phyloP scores from a whole-genome alignment of 30 jellyfish, hydroid and myxozoan species.

The Mastigias papua region DNA sequence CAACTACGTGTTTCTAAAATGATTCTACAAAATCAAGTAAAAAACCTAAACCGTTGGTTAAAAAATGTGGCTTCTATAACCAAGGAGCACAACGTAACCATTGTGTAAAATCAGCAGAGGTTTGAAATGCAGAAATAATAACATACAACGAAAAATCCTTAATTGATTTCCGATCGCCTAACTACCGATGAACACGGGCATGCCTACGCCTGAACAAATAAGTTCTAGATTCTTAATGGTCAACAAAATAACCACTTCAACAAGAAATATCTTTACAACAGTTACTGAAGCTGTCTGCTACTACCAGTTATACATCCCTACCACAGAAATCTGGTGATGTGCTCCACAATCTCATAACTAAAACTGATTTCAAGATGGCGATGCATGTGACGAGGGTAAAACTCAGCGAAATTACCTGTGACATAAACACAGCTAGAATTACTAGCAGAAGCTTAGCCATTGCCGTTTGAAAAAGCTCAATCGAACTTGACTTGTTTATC shows the following conservation, averaged over 20 bases:
- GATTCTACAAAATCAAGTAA: no score
- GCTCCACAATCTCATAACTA: background rate
- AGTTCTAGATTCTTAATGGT: no score
- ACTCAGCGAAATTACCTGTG: slow-evolving; percentile 51
- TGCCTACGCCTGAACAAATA: background rate
- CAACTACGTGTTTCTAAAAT: no score
- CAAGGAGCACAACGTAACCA: no score
- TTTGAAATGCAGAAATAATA: no score
- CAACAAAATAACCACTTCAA: background rate
- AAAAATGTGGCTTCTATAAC: no score
- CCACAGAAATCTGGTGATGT: background rate
- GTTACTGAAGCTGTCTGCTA: no score
- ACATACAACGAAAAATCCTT: no score
- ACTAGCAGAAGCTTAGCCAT: background rate
- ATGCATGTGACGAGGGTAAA: background rate
- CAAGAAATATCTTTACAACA: no score
- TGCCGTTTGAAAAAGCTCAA: background rate
- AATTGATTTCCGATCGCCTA: background rate
- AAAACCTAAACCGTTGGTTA: no score
- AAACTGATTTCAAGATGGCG: slow-evolving; percentile 74
- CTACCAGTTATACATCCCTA: background rate
- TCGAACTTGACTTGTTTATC: background rate
- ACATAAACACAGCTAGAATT: slow-evolving; percentile 38
- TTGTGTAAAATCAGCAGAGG: no score
- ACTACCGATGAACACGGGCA: no score